Conservation (phyloP, 2,888 invertebrate genomes). For the Petrolisthes manimaculis region DNA sequence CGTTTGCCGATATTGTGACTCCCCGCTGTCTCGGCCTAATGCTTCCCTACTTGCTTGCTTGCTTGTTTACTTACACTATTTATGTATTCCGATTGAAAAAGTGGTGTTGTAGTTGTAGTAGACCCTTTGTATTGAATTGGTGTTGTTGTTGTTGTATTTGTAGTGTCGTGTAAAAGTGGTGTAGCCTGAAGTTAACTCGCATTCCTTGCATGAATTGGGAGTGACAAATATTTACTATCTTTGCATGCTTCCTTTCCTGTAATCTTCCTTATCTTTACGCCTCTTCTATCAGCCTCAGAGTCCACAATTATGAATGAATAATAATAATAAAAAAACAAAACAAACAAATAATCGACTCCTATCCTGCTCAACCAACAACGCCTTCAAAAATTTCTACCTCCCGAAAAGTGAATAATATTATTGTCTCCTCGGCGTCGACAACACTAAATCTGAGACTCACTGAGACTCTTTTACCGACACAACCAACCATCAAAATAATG, state of each 20-base stretch:
- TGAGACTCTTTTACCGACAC: no score
- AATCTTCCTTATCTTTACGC: neutral
- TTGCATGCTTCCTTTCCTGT: neutral
- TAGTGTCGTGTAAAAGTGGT: neutral
- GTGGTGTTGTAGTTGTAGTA: neutral
- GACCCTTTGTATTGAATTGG: neutral
- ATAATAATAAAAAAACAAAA: neutral
- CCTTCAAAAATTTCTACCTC: neutral
- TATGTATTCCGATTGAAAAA: neutral
- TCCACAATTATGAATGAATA: constrained; percentile 16
- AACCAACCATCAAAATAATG: neutral
- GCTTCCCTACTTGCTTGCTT: neutral
- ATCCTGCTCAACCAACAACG: constrained; percentile 2
- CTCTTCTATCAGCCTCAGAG: constrained; percentile 18
- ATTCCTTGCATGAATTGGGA: neutral
- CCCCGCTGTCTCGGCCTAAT: neutral
- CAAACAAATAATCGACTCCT: neutral
- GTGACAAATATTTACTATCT: neutral
- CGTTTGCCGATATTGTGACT: constrained; percentile 6
- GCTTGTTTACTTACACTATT: neutral
- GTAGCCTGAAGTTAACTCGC: neutral
- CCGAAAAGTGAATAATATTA: no score
- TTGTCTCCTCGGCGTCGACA: no score
- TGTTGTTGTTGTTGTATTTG: neutral
- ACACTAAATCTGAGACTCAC: neutral